Percentiles rank a stretch among this genome's conserved stretches.
Conservation (phyloP, 2,113 vertebrate genomes). For the Terrapene triunguis region DNA sequence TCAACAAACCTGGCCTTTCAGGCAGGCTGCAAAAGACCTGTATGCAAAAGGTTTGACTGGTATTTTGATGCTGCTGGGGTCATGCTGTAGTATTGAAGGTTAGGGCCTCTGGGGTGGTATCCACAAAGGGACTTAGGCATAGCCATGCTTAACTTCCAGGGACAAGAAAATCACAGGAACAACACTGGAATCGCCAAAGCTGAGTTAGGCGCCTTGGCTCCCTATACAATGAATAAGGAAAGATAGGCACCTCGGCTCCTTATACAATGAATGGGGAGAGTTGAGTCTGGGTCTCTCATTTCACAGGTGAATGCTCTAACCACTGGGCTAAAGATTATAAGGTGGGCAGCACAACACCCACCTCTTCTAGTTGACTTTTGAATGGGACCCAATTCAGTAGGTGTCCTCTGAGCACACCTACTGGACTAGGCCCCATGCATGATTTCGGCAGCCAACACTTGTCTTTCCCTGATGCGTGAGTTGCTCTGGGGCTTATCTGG, state of each 20-base stretch:
- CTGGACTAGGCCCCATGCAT: background rate
- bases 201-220: too few species aligned
- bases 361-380: background rate
- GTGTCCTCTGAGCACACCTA: background rate
- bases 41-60: background rate
- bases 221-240: too few species aligned
- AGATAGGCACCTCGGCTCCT: too few species aligned
- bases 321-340: background rate
- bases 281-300: background rate
- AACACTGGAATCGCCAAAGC: too few species aligned
- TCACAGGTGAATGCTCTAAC: background rate
- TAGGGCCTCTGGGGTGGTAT: too few species aligned
- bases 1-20: too few species aligned
- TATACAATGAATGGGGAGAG: too few species aligned
- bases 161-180: too few species aligned
- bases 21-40: rapidly evolving
- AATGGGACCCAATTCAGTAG: background rate
- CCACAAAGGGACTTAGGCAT: too few species aligned
- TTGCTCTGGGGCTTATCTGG: background rate
- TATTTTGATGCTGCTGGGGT: too few species aligned
- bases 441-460: background rate
- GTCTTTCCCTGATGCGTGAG: background rate
- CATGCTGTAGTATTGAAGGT: too few species aligned
- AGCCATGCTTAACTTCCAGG: too few species aligned
- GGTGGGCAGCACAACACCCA: background rate